phyloP scores from a whole-genome alignment of 2,113 vertebrate genomes.

The Calidris pugnax region DNA sequence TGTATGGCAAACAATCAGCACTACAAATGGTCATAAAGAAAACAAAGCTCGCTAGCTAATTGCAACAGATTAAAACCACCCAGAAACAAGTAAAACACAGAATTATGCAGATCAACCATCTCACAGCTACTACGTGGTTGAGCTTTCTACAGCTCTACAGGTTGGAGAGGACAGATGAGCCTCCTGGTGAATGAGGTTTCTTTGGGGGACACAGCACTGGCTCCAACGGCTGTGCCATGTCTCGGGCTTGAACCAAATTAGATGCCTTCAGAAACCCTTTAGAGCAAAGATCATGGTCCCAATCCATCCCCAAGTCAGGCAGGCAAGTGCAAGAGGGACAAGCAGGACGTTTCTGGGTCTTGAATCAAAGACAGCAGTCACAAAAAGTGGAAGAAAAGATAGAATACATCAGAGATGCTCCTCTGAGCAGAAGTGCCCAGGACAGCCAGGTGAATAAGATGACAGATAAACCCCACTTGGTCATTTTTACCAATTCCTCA shows the following conservation, averaged over 20 bases:
- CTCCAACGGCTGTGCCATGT: background rate
- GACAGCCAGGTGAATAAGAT: background rate
- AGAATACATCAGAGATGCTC: background rate
- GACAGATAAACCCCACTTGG: background rate
- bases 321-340: background rate
- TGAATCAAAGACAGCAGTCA: background rate
- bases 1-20: background rate
- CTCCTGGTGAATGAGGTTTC: background rate
- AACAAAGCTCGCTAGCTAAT: background rate
- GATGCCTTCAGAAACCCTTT: background rate
- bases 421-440: background rate
- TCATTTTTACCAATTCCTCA: background rate
- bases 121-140: fast-evolving
- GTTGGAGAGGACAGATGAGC: background rate
- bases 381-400: background rate
- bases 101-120: background rate
- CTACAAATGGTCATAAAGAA: background rate
- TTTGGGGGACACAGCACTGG: fast-evolving
- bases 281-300: background rate
- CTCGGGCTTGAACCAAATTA: background rate
- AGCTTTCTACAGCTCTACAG: background rate
- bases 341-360: background rate
- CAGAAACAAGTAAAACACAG: background rate
- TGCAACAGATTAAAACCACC: background rate
- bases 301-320: background rate